Conservation (phyloP, 2,797 vertebrate species). For the Telmatherina bonti region DNA sequence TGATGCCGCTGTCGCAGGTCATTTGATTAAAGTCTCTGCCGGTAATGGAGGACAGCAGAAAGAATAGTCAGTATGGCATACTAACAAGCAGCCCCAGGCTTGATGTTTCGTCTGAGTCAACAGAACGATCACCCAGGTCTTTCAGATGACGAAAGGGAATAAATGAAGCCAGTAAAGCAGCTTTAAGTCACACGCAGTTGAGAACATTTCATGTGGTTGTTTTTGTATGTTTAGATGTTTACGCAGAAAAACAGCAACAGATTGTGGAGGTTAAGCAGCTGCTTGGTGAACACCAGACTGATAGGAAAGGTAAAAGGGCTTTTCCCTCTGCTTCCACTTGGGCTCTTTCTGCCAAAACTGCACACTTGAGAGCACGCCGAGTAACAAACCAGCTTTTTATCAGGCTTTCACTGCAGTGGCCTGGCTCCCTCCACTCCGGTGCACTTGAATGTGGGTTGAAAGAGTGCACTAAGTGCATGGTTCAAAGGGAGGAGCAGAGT, state of each 20-base stretch:
- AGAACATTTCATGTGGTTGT: constrained; percentile 54
- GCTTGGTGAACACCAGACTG: constrained; percentile 43
- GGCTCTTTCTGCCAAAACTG: constrained; percentile 52
- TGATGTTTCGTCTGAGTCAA: constrained; percentile 26
- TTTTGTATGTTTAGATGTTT: constrained; percentile 63
- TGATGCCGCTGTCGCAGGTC: constrained; percentile 61
- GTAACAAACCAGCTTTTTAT: constrained; percentile 58
- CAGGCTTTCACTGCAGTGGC: constrained; percentile 47
- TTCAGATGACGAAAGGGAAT: constrained; percentile 62
- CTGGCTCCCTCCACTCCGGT: constrained; percentile 53
- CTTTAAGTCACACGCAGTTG: constrained; percentile 35
- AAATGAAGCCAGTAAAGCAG: constrained; percentile 70
- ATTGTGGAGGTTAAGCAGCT: constrained; percentile 46
- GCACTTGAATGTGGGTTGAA: constrained; percentile 48
- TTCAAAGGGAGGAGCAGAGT: constrained; percentile 46
- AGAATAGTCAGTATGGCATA: constrained; percentile 41
- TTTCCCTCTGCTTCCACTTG: constrained; percentile 27
- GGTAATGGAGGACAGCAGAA: constrained; percentile 66
- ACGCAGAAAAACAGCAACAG: constrained; percentile 56
- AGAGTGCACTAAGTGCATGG: constrained; percentile 50
- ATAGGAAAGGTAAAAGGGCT: constrained; percentile 62
- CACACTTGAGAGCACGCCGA: constrained; percentile 59
- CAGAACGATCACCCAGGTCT: constrained; percentile 54
- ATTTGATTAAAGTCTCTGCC: constrained; percentile 69
- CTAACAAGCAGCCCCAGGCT: constrained; percentile 41